A percentile compares a stretch with the other conserved stretches of the same genome.
Conservation (phyloP, 1,140 invertebrate species). For the Drosophila subobscura region DNA sequence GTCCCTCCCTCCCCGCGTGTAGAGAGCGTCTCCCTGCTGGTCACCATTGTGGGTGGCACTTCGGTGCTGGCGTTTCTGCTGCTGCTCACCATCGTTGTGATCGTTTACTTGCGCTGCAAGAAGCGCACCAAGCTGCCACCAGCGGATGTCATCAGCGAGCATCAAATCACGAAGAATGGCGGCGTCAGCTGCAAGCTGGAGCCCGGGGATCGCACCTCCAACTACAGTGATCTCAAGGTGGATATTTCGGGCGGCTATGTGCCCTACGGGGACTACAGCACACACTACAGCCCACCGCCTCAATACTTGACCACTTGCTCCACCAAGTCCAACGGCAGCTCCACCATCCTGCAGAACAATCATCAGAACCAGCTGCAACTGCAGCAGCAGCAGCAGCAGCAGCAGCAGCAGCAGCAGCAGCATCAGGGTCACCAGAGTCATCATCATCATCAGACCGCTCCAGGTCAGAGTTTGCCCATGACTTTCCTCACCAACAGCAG, state of each 20-base stretch:
- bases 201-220: slow-evolving; percentile 94
- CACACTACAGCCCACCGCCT: slow-evolving; percentile 90
- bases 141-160: slow-evolving; percentile 82
- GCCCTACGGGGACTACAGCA: slow-evolving; percentile 92
- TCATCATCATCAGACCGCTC: slow-evolving; percentile 37
- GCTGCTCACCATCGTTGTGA: slow-evolving; percentile 67
- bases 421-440: slow-evolving; percentile 27
- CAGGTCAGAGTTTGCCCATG: slow-evolving; percentile 68
- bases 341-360: slow-evolving; percentile 77
- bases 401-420: slow-evolving; percentile 47
- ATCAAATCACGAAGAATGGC: slow-evolving; percentile 80
- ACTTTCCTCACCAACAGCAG: slow-evolving; percentile 77
- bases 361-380: slow-evolving; percentile 78
- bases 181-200: slow-evolving; percentile 76
- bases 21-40: slow-evolving; percentile 74
- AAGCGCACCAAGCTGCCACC: slow-evolving; percentile 78
- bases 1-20: not conserved
- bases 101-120: slow-evolving; percentile 78
- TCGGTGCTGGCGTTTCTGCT: slow-evolving; percentile 70
- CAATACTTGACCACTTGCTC: slow-evolving; percentile 80
- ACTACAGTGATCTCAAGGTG: slow-evolving; percentile 95
- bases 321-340: slow-evolving; percentile 80
- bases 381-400: slow-evolving; percentile 72
- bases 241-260: slow-evolving; percentile 95
- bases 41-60: slow-evolving; percentile 74